Conservation (phyloP, 2,888 invertebrate genomes). For the Drosophila mulleri region DNA sequence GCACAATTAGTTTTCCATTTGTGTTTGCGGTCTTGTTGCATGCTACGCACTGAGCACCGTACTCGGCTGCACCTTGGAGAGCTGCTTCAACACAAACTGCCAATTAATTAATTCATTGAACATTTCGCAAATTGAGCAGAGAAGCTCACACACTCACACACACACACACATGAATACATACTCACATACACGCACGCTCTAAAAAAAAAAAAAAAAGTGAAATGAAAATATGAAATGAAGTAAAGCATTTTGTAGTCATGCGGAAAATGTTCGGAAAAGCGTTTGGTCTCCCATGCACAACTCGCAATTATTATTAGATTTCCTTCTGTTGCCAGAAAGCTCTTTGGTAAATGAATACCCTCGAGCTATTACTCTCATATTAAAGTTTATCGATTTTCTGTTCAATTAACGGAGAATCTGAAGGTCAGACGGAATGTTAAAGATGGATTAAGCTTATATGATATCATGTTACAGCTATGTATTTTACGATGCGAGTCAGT, state of each 20-base stretch:
- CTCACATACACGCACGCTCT: neutral
- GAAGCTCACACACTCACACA: neutral
- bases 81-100: constrained; percentile 69
- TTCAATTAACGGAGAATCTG: neutral
- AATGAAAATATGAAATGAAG: constrained; percentile 10
- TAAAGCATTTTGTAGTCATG: constrained; percentile 3
- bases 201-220: neutral
- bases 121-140: constrained; percentile 54
- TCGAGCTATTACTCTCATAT: neutral
- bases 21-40: constrained; percentile 33
- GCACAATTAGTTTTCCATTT: constrained; percentile 69
- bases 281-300: neutral
- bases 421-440: neutral
- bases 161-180: neutral
- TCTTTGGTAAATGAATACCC: constrained; percentile 3
- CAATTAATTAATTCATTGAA: constrained; percentile 73
- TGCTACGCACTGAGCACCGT: constrained; percentile 13
- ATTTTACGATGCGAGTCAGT: no score
- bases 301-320: constrained; percentile 6
- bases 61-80: constrained; percentile 44
- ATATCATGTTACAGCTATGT: neutral
- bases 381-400: constrained; percentile 1
- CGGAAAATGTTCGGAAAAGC: constrained; percentile 1
- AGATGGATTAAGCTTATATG: neutral
- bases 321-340: neutral